Base-by-base conservation (phyloP, 2,888 invertebrate species). In the Palloptera scutellata region DNA sequence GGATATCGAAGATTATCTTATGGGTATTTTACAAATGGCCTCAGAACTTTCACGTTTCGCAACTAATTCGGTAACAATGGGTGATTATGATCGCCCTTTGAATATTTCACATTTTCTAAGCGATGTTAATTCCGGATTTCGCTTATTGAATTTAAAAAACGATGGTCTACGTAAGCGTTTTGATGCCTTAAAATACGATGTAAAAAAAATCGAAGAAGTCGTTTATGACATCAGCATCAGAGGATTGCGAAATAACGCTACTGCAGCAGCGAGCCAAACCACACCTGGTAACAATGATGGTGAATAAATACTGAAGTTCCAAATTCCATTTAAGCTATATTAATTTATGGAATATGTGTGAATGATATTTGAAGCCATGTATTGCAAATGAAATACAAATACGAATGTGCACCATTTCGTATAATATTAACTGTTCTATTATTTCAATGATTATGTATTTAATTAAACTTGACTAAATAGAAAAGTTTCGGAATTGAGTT, bases 201-300 rank as follows among this genome's bases (percentile, higher is more conserved):
- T 96, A 20, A 96, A 96, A 84, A 97, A 96, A 84, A 94, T 96
- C 15, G 97, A 97, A 81, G 95, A 95, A 82, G 92, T 96, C 0
- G 94, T 83, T 0, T 95, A 95, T 77, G 95, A 96, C 79, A 87
- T 96, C 52, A 92, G 92, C 71, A 93, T 95, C 73, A 86, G 95
- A 30, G 94, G 94, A 0, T 86, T 95, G 9, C 87, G 79, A 11
- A 74, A 53, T 45, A 64, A 30, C 15, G 59, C 54, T 1, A 12
- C 45, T 69, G 68, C 52, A 20, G 13, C 66, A 61, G 45, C 43
- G 54, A 45, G 54, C 51, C 67, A 42, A 41, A 57, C 43, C 19
- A 45, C 60, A 45, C 42, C 54, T 51, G 55, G 51, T 59, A 30
- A 41, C 48, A 13, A 64, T 42, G 70, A 61, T 45, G 62, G 59